Evolutionary conservation across 2,797 vertebrate genomes (phyloP).

Genomic region (Muscicapa striata): DNA sequence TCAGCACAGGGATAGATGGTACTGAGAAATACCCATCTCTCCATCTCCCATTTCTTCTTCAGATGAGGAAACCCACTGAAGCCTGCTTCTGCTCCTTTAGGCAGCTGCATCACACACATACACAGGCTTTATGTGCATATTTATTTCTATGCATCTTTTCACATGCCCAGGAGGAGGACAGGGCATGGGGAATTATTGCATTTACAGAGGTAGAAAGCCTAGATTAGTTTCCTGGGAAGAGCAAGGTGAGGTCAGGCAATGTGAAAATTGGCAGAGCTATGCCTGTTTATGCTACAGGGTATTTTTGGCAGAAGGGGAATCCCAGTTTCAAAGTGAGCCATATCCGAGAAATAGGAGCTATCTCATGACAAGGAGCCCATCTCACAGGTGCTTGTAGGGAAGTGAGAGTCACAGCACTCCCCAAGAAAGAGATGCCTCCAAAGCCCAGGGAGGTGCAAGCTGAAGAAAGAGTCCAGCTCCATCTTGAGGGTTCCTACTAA

Average conservation of each 20-base stretch:
- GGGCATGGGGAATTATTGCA: rapidly evolving
- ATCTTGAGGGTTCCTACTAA: neutral
- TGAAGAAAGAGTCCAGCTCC: neutral
- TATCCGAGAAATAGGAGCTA: neutral
- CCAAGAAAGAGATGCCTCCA: neutral
- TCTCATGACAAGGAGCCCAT: rapidly evolving
- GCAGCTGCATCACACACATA: neutral
- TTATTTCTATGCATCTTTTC: neutral
- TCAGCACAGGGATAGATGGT: neutral
- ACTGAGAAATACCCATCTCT: neutral
- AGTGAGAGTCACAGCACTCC: neutral
- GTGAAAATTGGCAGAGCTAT: neutral
- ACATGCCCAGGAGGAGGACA: neutral
- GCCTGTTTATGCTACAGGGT: neutral
- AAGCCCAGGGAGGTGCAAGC: neutral
- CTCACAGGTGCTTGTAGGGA: neutral
- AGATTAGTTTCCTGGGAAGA: neutral
- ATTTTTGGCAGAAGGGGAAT: neutral
- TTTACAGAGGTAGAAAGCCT: neutral
- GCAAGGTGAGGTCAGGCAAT: neutral
- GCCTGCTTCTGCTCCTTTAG: neutral
- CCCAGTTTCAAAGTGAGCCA: neutral
- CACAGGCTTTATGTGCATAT: rapidly evolving
- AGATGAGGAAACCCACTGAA: neutral
- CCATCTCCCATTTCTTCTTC: neutral